These are phyloP conservation scores for Cantharis rufa DNA, from an alignment of 2,888 invertebrate genomes.

Conservation along the genomic window DNA sequence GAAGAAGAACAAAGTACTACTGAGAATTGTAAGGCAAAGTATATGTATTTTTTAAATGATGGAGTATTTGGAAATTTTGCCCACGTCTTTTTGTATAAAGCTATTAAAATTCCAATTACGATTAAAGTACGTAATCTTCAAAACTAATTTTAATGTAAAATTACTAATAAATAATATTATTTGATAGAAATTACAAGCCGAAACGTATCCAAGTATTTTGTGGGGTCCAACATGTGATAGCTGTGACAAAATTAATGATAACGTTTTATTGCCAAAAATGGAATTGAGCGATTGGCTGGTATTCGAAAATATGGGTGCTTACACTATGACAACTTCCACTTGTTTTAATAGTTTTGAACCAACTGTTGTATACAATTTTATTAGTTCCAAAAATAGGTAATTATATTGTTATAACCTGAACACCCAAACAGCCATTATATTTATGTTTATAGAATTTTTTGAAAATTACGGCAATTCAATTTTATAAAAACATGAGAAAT, in stretches of 20 bases:
- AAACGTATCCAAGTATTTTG: slow-evolving; percentile 57
- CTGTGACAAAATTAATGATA: slow-evolving; percentile 64
- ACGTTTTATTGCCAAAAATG: slow-evolving; percentile 71
- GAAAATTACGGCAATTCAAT: too few species aligned
- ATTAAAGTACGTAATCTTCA: slow-evolving; percentile 65
- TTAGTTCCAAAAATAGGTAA: background rate
- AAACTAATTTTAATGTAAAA: background rate
- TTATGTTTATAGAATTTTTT: too few species aligned
- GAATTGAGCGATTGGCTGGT: slow-evolving; percentile 84
- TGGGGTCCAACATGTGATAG: slow-evolving; percentile 99
- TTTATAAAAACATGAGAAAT: too few species aligned
- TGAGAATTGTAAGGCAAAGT: slow-evolving; percentile 30
- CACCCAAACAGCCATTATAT: too few species aligned
- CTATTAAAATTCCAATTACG: slow-evolving; percentile 76
- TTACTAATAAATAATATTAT: background rate
- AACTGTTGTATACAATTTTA: background rate
- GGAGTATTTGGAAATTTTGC: slow-evolving; percentile 99
- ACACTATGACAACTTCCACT: slow-evolving; percentile 89
- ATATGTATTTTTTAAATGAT: slow-evolving; percentile 98
- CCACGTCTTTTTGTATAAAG: slow-evolving; percentile 83
- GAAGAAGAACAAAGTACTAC: slow-evolving; percentile 32
- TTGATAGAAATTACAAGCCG: background rate
- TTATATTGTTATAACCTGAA: too few species aligned
- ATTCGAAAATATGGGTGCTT: slow-evolving; percentile 97
- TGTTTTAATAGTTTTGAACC: slow-evolving; percentile 90